These are phyloP conservation scores for Atrina japonica DNA, from an alignment of 2,888 invertebrate genomes.

Conservation along the genomic window DNA sequence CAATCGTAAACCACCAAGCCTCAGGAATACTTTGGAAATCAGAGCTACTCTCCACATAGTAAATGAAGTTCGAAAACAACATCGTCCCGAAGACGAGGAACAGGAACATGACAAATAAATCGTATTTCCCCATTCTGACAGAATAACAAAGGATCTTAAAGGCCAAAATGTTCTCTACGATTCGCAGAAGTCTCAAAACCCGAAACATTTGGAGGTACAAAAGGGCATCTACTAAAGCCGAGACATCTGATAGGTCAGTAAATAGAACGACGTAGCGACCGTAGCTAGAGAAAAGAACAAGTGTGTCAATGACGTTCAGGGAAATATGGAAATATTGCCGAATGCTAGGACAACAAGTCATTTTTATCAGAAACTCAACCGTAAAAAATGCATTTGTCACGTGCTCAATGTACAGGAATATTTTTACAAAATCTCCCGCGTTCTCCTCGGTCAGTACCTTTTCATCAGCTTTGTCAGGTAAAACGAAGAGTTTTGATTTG, in stretches of 20 bases:
- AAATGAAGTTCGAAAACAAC: constrained; percentile 57
- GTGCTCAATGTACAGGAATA: constrained; percentile 27
- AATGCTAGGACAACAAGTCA: constrained; percentile 50
- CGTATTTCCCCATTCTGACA: constrained; percentile 46
- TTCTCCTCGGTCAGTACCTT: constrained; percentile 18
- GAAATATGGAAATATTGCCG: constrained; percentile 45
- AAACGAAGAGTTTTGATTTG: neutral
- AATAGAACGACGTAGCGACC: constrained; percentile 44
- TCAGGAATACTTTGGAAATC: constrained; percentile 54
- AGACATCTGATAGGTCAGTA: constrained; percentile 29
- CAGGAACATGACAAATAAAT: constrained; percentile 51
- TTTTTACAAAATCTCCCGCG: neutral
- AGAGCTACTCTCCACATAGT: constrained; percentile 51
- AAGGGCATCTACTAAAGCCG: constrained; percentile 45
- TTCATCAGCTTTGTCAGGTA: constrained; percentile 17
- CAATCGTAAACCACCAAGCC: constrained; percentile 61
- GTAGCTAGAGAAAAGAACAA: constrained; percentile 50
- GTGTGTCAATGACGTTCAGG: constrained; percentile 51
- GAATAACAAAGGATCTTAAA: constrained; percentile 56
- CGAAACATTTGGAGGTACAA: constrained; percentile 54
- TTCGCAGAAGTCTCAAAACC: constrained; percentile 53
- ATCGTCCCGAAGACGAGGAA: constrained; percentile 50
- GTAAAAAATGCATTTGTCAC: constrained; percentile 52
- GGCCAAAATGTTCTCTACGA: constrained; percentile 51
- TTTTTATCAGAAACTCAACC: constrained; percentile 45